These are phyloP conservation scores for Cheilosia pagana DNA, from an alignment of 2,888 invertebrate genomes.

Conservation along the genomic window DNA sequence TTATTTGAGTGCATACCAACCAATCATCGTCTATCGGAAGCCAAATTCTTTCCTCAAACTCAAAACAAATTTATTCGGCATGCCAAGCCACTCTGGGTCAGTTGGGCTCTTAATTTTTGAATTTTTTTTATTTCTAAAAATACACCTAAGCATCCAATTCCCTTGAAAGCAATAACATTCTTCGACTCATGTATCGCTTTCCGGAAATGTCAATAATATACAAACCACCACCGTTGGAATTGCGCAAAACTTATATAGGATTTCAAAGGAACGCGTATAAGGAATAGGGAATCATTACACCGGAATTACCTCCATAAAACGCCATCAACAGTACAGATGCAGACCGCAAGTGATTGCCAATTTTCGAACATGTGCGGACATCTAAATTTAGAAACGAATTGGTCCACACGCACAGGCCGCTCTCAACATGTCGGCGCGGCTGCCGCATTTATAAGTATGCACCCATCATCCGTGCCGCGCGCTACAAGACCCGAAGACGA, in stretches of 20 bases:
- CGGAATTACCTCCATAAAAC: constrained; percentile 73
- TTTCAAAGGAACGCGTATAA: constrained; percentile 24
- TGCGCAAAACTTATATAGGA: constrained; percentile 20
- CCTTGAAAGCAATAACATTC: constrained; percentile 21
- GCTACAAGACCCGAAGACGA: constrained; percentile 18
- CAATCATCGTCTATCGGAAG: too few relatives aligned
- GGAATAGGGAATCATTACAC: constrained; percentile 56
- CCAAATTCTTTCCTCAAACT: too few relatives aligned
- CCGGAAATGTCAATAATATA: constrained; percentile 66
- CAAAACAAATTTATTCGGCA: too few relatives aligned
- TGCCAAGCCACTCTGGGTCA: too few relatives aligned
- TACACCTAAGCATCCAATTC: constrained; percentile 9
- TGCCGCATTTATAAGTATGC: constrained; percentile 45
- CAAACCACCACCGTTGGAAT: constrained; percentile 12
- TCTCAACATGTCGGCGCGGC: constrained; percentile 47
- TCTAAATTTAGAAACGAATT: constrained; percentile 73
- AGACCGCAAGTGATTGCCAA: constrained; percentile 72
- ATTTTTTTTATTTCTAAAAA: neutral
- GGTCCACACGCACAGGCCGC: constrained; percentile 67
- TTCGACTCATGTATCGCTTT: constrained; percentile 28
- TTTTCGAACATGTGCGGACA: constrained; percentile 74
- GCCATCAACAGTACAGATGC: constrained; percentile 59
- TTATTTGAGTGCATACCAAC: too few relatives aligned
- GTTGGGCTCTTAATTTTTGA: too few relatives aligned
- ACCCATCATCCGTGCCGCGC: constrained; percentile 51